phyloP scores from a whole-genome alignment of 2,888 invertebrate genomes.

The Plemyria rubiginata region DNA sequence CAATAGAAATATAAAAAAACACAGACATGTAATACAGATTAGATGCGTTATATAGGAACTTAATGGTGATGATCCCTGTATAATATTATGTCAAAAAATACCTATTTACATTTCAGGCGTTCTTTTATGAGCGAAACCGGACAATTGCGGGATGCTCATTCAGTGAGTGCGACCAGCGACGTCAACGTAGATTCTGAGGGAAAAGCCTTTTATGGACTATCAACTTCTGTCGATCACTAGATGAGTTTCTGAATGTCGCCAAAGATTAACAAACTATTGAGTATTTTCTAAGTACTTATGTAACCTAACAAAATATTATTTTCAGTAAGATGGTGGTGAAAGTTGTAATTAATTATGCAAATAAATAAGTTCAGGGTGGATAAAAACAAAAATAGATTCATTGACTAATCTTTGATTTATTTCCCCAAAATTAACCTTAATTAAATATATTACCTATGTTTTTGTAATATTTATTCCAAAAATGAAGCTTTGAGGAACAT shows the following conservation, averaged over 20 bases:
- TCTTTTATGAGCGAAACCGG: conserved; percentile 56
- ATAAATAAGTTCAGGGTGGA: conserved; percentile 9
- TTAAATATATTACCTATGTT: conserved; percentile 8
- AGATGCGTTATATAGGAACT: too few relatives aligned
- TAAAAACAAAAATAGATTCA: conserved; percentile 1
- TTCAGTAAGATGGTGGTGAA: neutral
- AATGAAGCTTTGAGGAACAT: conserved; percentile 1
- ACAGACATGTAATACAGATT: too few relatives aligned
- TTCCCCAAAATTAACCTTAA: conserved; percentile 4
- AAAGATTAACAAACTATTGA: neutral
- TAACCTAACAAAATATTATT: conserved; percentile 3
- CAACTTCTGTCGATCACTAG: conserved; percentile 51
- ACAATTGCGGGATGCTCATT: conserved; percentile 41
- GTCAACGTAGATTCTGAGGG: conserved; percentile 61
- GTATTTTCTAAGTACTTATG: neutral
- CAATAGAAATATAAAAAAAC: too few relatives aligned
- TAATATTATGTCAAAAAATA: neutral
- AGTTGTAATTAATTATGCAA: neutral
- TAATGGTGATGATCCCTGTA: too few relatives aligned
- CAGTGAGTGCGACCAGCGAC: conserved; percentile 58
- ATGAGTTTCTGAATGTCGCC: neutral
- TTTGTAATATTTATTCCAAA: neutral
- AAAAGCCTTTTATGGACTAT: conserved; percentile 62
- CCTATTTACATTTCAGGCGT: conserved; percentile 50
- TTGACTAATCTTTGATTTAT: conserved; percentile 14